phyloP scores from a whole-genome alignment of 1,140 invertebrate species.

The Helicoverpa zea region DNA sequence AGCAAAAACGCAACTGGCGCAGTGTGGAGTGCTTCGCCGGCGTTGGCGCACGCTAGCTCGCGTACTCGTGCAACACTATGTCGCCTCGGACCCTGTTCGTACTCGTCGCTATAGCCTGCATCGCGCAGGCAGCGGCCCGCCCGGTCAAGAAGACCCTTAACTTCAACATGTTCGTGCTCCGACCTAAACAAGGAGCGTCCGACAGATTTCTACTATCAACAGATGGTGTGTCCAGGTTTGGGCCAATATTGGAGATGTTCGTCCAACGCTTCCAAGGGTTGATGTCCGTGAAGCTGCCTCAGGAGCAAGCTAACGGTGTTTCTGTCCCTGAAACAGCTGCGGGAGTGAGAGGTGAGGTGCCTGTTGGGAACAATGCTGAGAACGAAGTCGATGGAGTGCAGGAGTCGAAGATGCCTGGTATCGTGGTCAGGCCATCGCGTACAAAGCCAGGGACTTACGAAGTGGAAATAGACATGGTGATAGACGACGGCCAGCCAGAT shows the following conservation, averaged over 20 bases:
- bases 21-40: conserved; percentile 70
- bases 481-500: conserved; percentile 75
- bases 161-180: conserved; percentile 82
- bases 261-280: conserved; percentile 88
- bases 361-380: conserved; percentile 66
- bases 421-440: conserved; percentile 72
- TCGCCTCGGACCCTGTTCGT: conserved; percentile 64
- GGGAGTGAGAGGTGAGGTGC: conserved; percentile 41
- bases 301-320: conserved; percentile 54
- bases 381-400: conserved; percentile 71
- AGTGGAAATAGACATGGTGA: conserved; percentile 78
- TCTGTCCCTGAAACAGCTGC: conserved; percentile 56
- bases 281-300: conserved; percentile 86
- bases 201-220: conserved; percentile 71
- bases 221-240: conserved; percentile 87
- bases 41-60: conserved; percentile 65
- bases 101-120: conserved; percentile 62
- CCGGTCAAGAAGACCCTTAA: conserved; percentile 79
- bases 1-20: conserved; percentile 75
- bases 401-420: conserved; percentile 67
- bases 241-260: conserved; percentile 88
- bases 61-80: conserved; percentile 56
- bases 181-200: conserved; percentile 64
- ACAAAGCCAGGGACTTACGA: conserved; percentile 80
- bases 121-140: conserved; percentile 60